Base-by-base conservation (phyloP, 2,888 invertebrate species). In the Parnassius orleans region DNA sequence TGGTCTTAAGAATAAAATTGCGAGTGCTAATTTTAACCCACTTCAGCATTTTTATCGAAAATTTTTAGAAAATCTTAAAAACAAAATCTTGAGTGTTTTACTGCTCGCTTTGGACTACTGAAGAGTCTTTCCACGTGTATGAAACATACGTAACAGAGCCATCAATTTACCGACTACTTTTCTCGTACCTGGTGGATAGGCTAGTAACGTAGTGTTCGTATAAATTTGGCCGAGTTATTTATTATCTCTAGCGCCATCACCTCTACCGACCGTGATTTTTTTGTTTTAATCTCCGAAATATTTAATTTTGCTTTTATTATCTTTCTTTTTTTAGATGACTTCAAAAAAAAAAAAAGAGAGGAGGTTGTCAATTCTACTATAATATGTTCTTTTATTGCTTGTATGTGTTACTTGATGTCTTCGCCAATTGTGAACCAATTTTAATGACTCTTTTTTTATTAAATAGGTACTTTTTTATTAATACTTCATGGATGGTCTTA, bases 251-350 rank as follows among this genome's bases (percentile, higher is more conserved):
- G 46, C 46, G 46, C n/a, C 9, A 24, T 19, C 10, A 52, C 19
- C 43, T n/a, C 42, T 33, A 15, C 50, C 51, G 51, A 33, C 51
- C 48, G 51, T 57, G 57, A 33, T 57, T 41, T 15, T 47, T 5
- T 24, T 19, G 5, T 24, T 24, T 24, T 47, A 56, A 54, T 54
- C 12, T 47, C n/a, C 7, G 24, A 43, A 42, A n/a, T 51, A 51
- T n/a, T 42, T 14, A 42, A 14, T 42, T 11, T 14, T 19, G 41
- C 15, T 12, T 5, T 50, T 24, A 24, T 46, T 24, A 55, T 55
- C 55, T 15, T 12, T 9, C 15, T 53, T 15, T 53, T 33, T 2
- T 33, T 14, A 24, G 2, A 2, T 5, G 5, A 24, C 24, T 24
- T 24, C 3, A 24, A 24, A 24, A 24, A 24, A 24, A n/a, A n/a